These are phyloP conservation scores for Lycopodina hypogea DNA, from an alignment of 37 sponge, comb jelly and placozoan genomes.

Conservation along the genomic window DNA sequence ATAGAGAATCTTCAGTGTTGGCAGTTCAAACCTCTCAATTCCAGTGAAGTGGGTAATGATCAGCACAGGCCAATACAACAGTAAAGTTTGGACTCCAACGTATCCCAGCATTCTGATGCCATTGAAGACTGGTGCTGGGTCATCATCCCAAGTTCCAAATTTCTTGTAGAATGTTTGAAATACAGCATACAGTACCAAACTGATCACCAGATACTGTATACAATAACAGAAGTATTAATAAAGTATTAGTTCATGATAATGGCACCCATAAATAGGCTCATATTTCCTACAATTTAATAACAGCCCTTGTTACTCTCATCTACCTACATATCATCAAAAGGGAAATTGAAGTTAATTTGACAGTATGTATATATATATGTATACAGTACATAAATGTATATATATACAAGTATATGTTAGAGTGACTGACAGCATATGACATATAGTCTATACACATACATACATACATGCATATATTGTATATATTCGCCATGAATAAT, in stretches of 20 bases:
- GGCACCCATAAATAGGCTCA: too few relatives aligned
- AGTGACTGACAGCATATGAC: too few relatives aligned
- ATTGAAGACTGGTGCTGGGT: conserved; percentile 58
- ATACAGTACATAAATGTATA: too few relatives aligned
- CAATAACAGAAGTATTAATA: too few relatives aligned
- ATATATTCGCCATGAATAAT: too few relatives aligned
- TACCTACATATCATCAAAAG: too few relatives aligned
- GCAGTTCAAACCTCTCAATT: conserved; percentile 44
- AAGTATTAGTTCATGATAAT: too few relatives aligned
- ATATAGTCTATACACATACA: neutral
- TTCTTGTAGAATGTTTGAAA: conserved; percentile 66
- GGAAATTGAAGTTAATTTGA: too few relatives aligned
- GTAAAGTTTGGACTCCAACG: conserved; percentile 65
- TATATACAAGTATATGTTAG: too few relatives aligned
- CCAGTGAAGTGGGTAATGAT: conserved; percentile 34
- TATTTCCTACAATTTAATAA: too few relatives aligned
- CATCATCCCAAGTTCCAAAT: conserved; percentile 40
- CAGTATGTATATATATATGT: too few relatives aligned
- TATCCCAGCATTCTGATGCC: conserved; percentile 66
- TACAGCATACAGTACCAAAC: conserved; percentile 17
- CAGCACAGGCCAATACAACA: conserved; percentile 57
- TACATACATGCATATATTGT: neutral
- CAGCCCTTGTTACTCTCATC: too few relatives aligned
- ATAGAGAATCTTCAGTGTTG: conserved; percentile 14
- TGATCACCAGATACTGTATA: neutral